These are phyloP conservation scores for Rhegmatorhina hoffmannsi DNA, from an alignment of 2,113 vertebrate species.

Conservation along the genomic window DNA sequence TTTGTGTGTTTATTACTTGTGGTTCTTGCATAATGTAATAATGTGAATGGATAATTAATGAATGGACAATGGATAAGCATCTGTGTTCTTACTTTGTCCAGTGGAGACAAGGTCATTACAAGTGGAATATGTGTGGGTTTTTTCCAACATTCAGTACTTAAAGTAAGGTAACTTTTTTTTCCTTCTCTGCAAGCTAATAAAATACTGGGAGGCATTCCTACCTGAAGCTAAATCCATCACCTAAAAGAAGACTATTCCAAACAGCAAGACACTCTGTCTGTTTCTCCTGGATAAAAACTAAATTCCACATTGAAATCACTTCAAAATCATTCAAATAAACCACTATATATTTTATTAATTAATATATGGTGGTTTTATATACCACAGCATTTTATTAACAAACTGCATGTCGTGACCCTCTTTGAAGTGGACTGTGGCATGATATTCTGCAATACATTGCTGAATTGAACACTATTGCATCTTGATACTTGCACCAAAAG, in stretches of 20 bases:
- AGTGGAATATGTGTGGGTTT: not conserved
- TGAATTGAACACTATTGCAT: conserved; percentile 78
- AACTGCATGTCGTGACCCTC: conserved; percentile 70
- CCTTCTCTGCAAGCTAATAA: conserved; percentile 84
- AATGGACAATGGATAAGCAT: not conserved
- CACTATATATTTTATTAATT: conserved; percentile 81
- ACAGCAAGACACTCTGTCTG: conserved; percentile 59
- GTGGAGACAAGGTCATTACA: not conserved
- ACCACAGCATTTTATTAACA: conserved; percentile 73
- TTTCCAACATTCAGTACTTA: not conserved
- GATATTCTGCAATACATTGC: conserved; percentile 74
- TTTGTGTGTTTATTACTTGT: not conserved
- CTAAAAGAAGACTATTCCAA: conserved; percentile 70
- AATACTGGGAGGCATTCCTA: conserved; percentile 96
- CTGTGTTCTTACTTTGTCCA: not conserved
- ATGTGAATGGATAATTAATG: not conserved
- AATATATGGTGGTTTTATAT: conserved; percentile 73
- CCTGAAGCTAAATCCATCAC: conserved; percentile 96
- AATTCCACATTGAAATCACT: conserved; percentile 74
- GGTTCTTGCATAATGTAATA: not conserved
- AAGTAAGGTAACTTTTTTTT: not conserved
- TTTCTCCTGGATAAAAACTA: conserved; percentile 66
- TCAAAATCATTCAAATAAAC: conserved; percentile 80
- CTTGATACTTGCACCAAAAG: conserved; percentile 74
- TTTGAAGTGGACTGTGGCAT: conserved; percentile 77